Evolutionary conservation across 2,888 invertebrate species (phyloP), one percentile per base, ranked within the genome.

Genomic region (Enchytraeus crypticus): DNA sequence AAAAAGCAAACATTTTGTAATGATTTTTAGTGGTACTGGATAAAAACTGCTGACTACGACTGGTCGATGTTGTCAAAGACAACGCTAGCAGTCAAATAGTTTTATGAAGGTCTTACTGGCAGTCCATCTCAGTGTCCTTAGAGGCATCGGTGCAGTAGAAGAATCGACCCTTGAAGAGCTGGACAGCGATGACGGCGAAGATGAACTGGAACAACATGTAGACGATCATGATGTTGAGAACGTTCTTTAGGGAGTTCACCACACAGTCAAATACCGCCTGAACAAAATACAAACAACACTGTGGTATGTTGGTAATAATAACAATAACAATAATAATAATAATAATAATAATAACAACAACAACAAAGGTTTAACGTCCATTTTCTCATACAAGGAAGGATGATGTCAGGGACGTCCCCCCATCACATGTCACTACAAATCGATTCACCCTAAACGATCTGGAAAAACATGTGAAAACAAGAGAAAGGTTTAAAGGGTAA

Each of bases 231-330:
- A 98, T 98, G 87, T 97, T 98, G 83, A 97, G 93, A 83, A 98
- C 98, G 83, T 98, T 98, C 86, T 97, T 97, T 82, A 98, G 86
- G 82, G 97, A 97, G 86, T 97, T 97, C 82, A 98, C 96, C 81
- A 98, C 95, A 86, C 98, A 98, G 85, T 98, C 97, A 85, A 98
- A 98, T 82, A 98, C 98, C 82, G 97, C 97, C 88, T 97, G 73
- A 26, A 74, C 72, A 29, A 60, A 47, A 51, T n/a, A n/a, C n/a
- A n/a, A n/a, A n/a, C 4, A 4, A 51, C 8, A 73, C 18, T 60
- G 21, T 49, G 32, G 4, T 4, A 29, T 5, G 8, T 53, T 11
- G 11, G 43, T 11, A 14, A n/a, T 38, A n/a, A n/a, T 38, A n/a
- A 14, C 11, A n/a, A 14, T 11, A 14, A n/a, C 11, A 11, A 38